These are phyloP conservation scores for Upupa epops DNA, from an alignment of 2,113 vertebrate species.

Conservation along the genomic window DNA sequence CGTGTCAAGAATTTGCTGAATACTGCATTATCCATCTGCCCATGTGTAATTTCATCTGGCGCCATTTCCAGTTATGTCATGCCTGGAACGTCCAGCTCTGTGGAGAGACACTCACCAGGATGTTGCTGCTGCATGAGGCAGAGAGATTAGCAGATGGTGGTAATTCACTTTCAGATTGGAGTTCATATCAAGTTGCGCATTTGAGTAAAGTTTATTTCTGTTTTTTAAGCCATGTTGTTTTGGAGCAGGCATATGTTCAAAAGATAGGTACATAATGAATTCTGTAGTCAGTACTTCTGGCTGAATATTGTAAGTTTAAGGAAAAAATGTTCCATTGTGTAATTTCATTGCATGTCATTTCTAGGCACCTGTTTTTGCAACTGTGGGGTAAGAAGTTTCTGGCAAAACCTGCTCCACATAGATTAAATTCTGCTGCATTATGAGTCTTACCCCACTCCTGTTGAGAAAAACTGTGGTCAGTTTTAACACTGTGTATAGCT, in stretches of 20 bases:
- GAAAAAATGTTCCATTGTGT: background rate
- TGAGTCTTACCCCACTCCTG: background rate
- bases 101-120: background rate
- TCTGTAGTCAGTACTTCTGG: background rate
- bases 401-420: background rate
- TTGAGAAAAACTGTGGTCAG: background rate
- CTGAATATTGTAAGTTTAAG: background rate
- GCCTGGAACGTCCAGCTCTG: slow-evolving; percentile 36
- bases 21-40: slow-evolving; percentile 35
- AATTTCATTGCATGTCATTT: background rate
- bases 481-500: background rate
- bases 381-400: background rate
- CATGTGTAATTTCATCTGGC: slow-evolving; percentile 52
- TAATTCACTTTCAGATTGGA: background rate
- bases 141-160: slow-evolving; percentile 38
- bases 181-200: background rate
- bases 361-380: background rate
- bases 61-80: slow-evolving; percentile 59
- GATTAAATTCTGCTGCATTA: background rate
- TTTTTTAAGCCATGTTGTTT: background rate
- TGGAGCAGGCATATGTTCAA: background rate
- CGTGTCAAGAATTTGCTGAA: slow-evolving; percentile 44
- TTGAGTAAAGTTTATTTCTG: background rate
- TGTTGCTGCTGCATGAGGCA: background rate
- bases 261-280: background rate